Evolutionary conservation across 2,797 vertebrate species (phyloP), one percentile per base, ranked within the genome.

Genomic region (Sebastes taczanowskii): DNA sequence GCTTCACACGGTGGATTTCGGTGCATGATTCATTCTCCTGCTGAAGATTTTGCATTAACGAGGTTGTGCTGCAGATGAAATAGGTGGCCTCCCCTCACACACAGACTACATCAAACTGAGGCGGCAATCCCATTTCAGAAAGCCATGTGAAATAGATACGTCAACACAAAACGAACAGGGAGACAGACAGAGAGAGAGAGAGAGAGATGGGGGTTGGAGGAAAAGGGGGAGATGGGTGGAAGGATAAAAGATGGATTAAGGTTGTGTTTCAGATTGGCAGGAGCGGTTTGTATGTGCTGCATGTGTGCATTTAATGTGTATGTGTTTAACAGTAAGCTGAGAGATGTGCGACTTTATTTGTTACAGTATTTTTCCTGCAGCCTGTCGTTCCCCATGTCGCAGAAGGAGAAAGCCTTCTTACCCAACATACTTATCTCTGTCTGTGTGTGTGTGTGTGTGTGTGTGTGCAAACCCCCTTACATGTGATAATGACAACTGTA

Each of bases 401-500:
- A 58, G 84, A 81, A 76, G 87, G 78, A 89, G 64, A 90, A 91
- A 82, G 77, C 83, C 83, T 77, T 83, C 68, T 81, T 89, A 87
- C 62, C 69, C 61, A 72, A 63, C 71, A 74, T 84, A 81, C 80
- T 87, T 89, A 90, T 89, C 75, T 75, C 11, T 46, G 42, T 65
- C 46, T 46, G 30, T 62, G 53, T 78, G 56, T 75, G 71, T 75
- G 34, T 68, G 66, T 69, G 42, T 16, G 63, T 79, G 80, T 69
- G 64, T 78, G 64, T 56, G 30, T 74, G 67, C 65, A 86, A 90
- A 85, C 86, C 83, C 66, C 81, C 71, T 90, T 91, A 88, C 85
- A 85, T 83, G 92, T 93, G 88, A 93, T 94, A 92, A 94, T 93
- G 91, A 93, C 92, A 92, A 91, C 88, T 92, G 91, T 93, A 93